Evolutionary conservation across 1,140 invertebrate genomes (phyloP).

Genomic region (Orchesella cincta): DNA sequence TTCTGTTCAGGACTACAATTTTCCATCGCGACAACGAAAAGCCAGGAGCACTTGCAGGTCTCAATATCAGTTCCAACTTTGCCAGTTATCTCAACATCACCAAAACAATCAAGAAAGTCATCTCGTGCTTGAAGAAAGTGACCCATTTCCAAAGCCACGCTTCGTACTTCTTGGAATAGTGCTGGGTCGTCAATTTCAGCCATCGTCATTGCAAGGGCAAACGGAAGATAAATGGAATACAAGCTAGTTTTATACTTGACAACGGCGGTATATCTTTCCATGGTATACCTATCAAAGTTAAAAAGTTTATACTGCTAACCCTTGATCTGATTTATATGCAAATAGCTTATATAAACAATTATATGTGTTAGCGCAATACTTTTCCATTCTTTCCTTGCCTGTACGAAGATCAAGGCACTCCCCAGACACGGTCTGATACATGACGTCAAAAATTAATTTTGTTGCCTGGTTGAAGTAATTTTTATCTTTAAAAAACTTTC

Average conservation of each 20-base stretch:
- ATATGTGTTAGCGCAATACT: conserved; percentile 25
- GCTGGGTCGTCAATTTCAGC: conserved; percentile 75
- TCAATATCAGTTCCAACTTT: conserved; percentile 73
- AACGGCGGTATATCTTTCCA: conserved; percentile 84
- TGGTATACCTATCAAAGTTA: conserved; percentile 71
- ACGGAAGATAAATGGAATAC: conserved; percentile 91
- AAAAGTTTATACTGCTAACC: conserved; percentile 49
- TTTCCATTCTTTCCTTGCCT: conserved; percentile 52
- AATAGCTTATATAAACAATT: not conserved
- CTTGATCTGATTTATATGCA: too few relatives aligned
- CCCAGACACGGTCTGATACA: conserved; percentile 76
- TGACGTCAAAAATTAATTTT: conserved; percentile 66
- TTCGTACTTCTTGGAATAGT: conserved; percentile 79
- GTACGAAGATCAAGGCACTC: conserved; percentile 73
- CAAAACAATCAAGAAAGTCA: conserved; percentile 93
- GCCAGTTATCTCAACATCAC: conserved; percentile 77
- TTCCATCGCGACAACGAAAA: conserved; percentile 58
- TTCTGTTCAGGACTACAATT: not conserved
- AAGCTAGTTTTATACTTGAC: conserved; percentile 94
- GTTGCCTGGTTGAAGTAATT: conserved; percentile 62
- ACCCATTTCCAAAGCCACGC: conserved; percentile 73
- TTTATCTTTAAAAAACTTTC: conserved; percentile 59
- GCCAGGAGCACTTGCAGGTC: conserved; percentile 64
- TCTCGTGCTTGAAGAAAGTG: conserved; percentile 75
- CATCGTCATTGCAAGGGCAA: conserved; percentile 84